phyloP scores from a whole-genome alignment of 2,113 vertebrate species.

The Cranoglanis bouderius region DNA sequence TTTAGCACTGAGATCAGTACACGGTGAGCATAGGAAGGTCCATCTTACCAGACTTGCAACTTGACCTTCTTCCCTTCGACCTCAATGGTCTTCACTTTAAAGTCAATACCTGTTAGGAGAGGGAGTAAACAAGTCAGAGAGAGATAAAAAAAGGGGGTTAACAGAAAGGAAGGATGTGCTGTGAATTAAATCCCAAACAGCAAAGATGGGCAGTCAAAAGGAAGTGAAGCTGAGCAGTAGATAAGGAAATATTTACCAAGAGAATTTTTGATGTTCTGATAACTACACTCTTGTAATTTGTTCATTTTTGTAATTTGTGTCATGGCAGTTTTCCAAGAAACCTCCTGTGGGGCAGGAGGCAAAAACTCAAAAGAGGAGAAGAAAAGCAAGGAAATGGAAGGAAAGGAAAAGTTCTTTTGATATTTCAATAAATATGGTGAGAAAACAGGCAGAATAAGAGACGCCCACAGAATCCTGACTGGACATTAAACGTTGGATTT shows the following conservation, averaged over 20 bases:
- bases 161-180: constrained; percentile 11
- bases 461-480: neutral
- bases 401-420: constrained; percentile 20
- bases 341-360: constrained; percentile 33
- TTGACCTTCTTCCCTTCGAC: constrained; percentile 94
- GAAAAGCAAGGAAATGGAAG: neutral
- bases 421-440: constrained; percentile 37
- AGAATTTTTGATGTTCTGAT: constrained; percentile 1
- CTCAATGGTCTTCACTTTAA: constrained; percentile 92
- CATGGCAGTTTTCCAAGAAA: neutral
- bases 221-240: neutral
- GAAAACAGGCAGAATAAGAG: constrained; percentile 32
- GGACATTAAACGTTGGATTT: neutral
- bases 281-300: constrained; percentile 33
- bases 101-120: constrained; percentile 82
- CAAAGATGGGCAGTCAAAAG: neutral
- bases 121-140: neutral
- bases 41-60: constrained; percentile 89
- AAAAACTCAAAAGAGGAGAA: constrained; percentile 7
- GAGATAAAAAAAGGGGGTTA: neutral
- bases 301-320: constrained; percentile 7
- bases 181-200: neutral
- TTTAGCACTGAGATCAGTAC: neutral
- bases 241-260: neutral
- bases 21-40: neutral